Conservation (phyloP, 2,113 vertebrate genomes). For the Stigmatopora nigra region DNA sequence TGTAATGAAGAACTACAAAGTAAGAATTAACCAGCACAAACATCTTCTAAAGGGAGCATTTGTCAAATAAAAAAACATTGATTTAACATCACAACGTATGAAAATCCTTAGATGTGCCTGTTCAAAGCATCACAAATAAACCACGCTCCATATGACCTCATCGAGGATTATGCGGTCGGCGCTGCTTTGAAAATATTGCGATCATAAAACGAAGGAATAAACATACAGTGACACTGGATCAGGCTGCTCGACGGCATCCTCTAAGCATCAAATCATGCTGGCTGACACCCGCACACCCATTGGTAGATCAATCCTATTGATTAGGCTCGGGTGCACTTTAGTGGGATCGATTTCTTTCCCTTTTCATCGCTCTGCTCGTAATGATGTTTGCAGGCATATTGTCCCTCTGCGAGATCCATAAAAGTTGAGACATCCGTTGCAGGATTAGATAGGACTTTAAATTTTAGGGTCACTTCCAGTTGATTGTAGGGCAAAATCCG, state of each 20-base stretch:
- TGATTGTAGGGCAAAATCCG: too few species aligned
- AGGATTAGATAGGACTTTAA: neutral
- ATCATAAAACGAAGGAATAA: conserved; percentile 55
- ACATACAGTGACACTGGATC: conserved; percentile 28
- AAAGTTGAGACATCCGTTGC: conserved; percentile 24
- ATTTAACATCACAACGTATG: neutral
- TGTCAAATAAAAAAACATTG: neutral
- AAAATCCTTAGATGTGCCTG: neutral
- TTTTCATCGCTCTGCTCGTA: conserved; percentile 33
- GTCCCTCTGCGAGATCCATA: conserved; percentile 25
- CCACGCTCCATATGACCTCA: conserved; percentile 31
- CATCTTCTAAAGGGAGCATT: neutral
- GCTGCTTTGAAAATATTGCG: conserved; percentile 41
- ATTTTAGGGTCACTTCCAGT: too few species aligned
- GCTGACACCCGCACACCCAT: conserved; percentile 24
- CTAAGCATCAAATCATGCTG: conserved; percentile 11
- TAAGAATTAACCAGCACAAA: neutral
- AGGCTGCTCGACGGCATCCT: conserved; percentile 22
- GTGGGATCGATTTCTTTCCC: conserved; percentile 44
- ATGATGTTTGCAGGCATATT: conserved; percentile 27
- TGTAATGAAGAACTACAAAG: conserved; percentile 18
- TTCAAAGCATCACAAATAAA: conserved; percentile 56
- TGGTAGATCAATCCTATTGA: conserved; percentile 48
- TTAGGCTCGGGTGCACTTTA: conserved; percentile 29
- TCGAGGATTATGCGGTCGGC: conserved; percentile 51